Evolutionary conservation across 2,888 invertebrate species (phyloP).

Genomic region (Cremastinae sp.): DNA sequence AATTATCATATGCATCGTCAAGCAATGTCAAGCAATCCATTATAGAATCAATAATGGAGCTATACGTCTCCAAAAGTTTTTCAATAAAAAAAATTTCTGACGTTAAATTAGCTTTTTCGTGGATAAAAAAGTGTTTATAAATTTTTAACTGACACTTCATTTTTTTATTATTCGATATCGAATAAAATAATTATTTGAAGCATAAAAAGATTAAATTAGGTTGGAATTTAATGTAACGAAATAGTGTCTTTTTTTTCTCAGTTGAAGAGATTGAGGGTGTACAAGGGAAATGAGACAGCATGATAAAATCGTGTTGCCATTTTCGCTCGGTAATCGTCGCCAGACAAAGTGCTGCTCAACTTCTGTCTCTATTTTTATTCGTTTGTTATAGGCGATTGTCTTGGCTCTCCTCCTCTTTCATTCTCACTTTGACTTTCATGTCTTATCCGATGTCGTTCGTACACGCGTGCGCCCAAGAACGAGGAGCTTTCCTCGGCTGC

Average conservation of each 20-base stretch:
- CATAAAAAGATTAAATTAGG: too few relatives aligned
- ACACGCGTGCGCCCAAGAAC: conserved; percentile 42
- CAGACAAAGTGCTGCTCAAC: conserved; percentile 40
- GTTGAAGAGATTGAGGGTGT: background rate
- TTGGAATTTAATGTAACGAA: too few relatives aligned
- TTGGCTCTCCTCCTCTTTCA: conserved; percentile 30
- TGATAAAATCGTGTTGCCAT: conserved; percentile 66
- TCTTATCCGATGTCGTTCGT: conserved; percentile 45
- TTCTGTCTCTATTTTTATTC: conserved; percentile 26
- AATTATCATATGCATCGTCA: too few relatives aligned
- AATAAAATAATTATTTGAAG: too few relatives aligned
- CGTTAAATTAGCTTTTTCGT: too few relatives aligned
- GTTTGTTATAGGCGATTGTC: conserved; percentile 10
- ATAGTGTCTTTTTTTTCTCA: background rate
- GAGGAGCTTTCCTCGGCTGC: conserved; percentile 26
- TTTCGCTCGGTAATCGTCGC: conserved; percentile 71
- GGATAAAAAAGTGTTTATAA: too few relatives aligned
- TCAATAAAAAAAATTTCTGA: too few relatives aligned
- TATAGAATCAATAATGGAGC: too few relatives aligned
- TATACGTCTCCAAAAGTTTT: too few relatives aligned
- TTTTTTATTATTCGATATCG: too few relatives aligned
- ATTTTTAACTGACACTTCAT: too few relatives aligned
- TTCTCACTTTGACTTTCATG: conserved; percentile 60
- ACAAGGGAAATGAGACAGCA: conserved; percentile 22
- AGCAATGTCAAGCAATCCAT: too few relatives aligned